Base-by-base conservation (phyloP, 30 jellyfish, hydroid and myxozoan genomes). In the Sanderia malayensis region DNA sequence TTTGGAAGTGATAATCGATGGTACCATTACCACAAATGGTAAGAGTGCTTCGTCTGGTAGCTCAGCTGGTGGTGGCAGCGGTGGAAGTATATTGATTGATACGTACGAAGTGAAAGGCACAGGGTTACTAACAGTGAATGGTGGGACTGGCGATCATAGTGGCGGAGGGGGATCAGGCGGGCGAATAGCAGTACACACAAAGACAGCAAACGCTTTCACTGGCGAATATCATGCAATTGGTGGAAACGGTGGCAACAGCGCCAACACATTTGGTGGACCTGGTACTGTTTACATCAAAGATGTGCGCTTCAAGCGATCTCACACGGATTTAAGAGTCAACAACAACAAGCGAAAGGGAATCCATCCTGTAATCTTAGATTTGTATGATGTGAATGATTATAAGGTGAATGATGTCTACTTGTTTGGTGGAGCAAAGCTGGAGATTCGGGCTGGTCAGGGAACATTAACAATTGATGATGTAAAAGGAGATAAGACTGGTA, bases 161-260 rank as follows among this genome's bases (percentile, higher is more conserved):
- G 90, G 90, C 8, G 90, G 90, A 1, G 90, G 90, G 6, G 90
- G 90, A 26, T 67, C 90, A 4, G 90, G 57, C 10, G 90, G 90
- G 9, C 75, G 90, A 7, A 79, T 79, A 17, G 90, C 90, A 7
- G 55, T 79, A 21, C 90, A 79, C 57, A 31, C 77, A 0, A 80
- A 66, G 11, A 68, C 82, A 11, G 24, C 18, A 15, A 68, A 66
- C 55, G 27, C 41, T 31, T 79, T 79, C 28, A 25, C 76, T 7
- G 90, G 90, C 20, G 53, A 41, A 27, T 79, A 65, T 25, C 31
- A 49, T 0, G 90, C 90, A 0, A 66, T 44, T 7, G 90, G 90
- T 4, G 90, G 90, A 11, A 46, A 19, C 20, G 76, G 90, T 20
- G 77, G 82, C 37, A 27, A 33, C 0, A n/a, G n/a, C n/a, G 64